phyloP scores from a whole-genome alignment of 2,113 vertebrate genomes.

The Thymallus thymallus region DNA sequence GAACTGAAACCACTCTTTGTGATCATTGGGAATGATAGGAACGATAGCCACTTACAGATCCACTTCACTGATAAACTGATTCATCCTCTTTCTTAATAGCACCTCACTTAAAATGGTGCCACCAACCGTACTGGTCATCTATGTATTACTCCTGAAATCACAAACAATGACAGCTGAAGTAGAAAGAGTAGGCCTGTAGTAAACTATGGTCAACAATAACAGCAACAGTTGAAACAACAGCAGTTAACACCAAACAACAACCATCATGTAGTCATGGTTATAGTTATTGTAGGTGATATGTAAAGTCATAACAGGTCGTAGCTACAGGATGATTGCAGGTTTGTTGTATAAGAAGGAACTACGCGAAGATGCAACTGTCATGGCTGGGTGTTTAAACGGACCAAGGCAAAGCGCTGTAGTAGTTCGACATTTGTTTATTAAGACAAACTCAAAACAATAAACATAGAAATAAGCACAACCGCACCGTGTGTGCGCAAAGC shows the following conservation, averaged over 20 bases:
- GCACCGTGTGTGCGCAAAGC: too few species aligned
- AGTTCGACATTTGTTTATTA: too few species aligned
- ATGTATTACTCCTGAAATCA: background rate
- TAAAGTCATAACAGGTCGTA: background rate
- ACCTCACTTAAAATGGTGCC: background rate
- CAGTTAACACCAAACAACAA: background rate
- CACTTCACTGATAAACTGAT: constrained; percentile 7
- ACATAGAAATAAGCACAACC: too few species aligned
- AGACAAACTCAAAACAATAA: too few species aligned
- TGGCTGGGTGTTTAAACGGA: too few species aligned
- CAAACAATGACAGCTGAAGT: background rate
- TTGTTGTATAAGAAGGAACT: too few species aligned
- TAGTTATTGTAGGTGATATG: background rate
- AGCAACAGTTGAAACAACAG: background rate
- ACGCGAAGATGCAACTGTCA: background rate
- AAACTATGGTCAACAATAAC: background rate
- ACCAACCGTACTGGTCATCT: background rate
- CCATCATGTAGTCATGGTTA: background rate
- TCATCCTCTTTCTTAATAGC: constrained; percentile 7
- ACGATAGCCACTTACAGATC: constrained; percentile 9
- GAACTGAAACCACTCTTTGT: background rate
- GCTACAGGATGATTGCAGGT: background rate
- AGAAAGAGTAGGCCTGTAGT: background rate
- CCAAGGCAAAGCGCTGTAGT: too few species aligned
- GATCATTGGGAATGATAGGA: background rate